Evolutionary conservation across 2,113 vertebrate genomes (phyloP), one percentile per base, ranked within the genome.

Genomic region (Tetrao urogallus): DNA sequence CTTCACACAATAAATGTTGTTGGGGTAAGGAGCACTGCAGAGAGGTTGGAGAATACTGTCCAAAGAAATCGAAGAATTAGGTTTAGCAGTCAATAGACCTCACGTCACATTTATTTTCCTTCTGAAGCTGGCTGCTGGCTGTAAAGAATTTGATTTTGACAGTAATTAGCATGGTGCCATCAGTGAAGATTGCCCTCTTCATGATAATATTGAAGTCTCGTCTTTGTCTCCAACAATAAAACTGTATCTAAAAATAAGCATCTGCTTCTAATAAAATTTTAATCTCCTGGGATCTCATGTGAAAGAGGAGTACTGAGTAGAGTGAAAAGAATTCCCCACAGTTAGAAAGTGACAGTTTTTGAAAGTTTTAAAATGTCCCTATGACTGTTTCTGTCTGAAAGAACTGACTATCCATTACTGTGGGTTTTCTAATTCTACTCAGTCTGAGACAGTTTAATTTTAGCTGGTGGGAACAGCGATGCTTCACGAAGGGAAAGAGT

Each of bases 381-480:
- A 13, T 17, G 50, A 69, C 34, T 84, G 61, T n/a, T 83, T 90
- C 79, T 94, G 40, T 86, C 34, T 92, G 72, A 89, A 93, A 93
- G 42, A 43, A 78, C 82, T 95, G 89, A 85, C 71, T 87, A 93
- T 43, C 47, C 57, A 40, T 89, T 90, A 43, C 50, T 77, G 38
- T 54, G 93, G 57, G 11, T 91, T 89, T 92, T 90, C 64, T 90
- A 75, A 73, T 89, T 95, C 72, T 34, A 95, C 66, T 88, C 48
- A 47, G 58, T n/a, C 57, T 43, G 56, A 88, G 76, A 72, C 70
- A 90, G 64, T 95, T 97, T 92, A 89, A 88, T 95, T 91, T 94
- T 83, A 95, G 86, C 88, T 78, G 60, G 76, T 87, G 89, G 45
- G 72, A 96, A 58, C 34, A 86, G 30, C 65, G 82, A 90, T 65